A percentile compares a stretch with the other conserved stretches of the same genome.
Conservation (phyloP, 2,888 invertebrate genomes). For the Crematogaster levior region DNA sequence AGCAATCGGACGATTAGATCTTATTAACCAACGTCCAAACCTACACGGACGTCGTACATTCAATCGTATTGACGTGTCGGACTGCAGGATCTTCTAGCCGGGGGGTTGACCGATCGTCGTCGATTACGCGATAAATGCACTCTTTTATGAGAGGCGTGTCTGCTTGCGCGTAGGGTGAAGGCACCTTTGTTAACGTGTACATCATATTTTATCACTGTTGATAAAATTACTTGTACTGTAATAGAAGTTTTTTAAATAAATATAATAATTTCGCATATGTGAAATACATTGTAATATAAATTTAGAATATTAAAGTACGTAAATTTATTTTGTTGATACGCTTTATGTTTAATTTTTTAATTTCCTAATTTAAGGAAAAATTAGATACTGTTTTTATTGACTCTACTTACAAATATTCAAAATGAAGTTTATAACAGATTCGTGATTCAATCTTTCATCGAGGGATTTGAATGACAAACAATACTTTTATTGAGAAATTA, state of each 20-base stretch:
- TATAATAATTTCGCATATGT: neutral
- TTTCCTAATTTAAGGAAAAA: slow-evolving; percentile 1
- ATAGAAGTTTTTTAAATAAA: neutral
- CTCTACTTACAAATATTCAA: neutral
- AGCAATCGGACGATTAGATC: slow-evolving; percentile 77
- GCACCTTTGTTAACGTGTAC: neutral
- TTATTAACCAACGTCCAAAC: slow-evolving; percentile 70
- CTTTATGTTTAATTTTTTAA: neutral
- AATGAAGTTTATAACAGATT: neutral
- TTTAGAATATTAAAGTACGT: neutral
- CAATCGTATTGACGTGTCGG: slow-evolving; percentile 68
- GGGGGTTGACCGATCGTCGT: slow-evolving; percentile 36
- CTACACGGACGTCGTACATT: slow-evolving; percentile 6
- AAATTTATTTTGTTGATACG: neutral
- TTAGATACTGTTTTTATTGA: neutral
- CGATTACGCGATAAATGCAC: slow-evolving; percentile 57
- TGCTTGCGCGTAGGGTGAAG: slow-evolving; percentile 8
- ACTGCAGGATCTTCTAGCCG: slow-evolving; percentile 55
- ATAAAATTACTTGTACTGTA: slow-evolving; percentile 21
- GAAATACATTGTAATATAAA: neutral
- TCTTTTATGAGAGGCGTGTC: slow-evolving; percentile 47
- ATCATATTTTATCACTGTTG: neutral
- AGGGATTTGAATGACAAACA: neutral
- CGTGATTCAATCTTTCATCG: neutral
- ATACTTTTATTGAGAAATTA: slow-evolving; percentile 5